These are phyloP conservation scores for Brachionus manjavacas DNA, from an alignment of 1,140 invertebrate genomes.

Conservation along the genomic window DNA sequence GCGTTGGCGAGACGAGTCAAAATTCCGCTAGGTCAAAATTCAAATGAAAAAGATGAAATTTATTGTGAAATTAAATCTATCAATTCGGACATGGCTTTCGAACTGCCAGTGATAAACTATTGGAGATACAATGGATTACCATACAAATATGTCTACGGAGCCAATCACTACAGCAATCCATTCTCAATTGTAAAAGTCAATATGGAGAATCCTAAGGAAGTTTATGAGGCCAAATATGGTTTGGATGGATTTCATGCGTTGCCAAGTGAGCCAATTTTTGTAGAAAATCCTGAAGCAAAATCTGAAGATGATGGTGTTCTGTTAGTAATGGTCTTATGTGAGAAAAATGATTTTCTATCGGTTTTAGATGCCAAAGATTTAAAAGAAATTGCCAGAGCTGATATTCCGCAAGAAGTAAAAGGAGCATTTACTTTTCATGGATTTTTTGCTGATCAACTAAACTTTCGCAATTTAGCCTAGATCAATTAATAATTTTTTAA, in stretches of 20 bases:
- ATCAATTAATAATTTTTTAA: background rate
- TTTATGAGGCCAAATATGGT: conserved; percentile 45
- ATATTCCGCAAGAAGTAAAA: conserved; percentile 46
- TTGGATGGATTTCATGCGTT: conserved; percentile 48
- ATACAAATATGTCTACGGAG: conserved; percentile 77
- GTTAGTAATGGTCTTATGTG: conserved; percentile 28
- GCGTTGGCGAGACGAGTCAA: background rate
- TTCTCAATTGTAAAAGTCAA: conserved; percentile 52
- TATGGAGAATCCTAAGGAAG: conserved; percentile 49
- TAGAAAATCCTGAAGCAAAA: conserved; percentile 48
- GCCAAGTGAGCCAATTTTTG: conserved; percentile 51
- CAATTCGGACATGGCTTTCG: conserved; percentile 28
- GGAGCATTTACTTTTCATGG: conserved; percentile 57
- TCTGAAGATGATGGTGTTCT: conserved; percentile 47
- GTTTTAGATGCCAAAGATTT: conserved; percentile 56
- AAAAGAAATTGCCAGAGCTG: conserved; percentile 55
- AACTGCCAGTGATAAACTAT: conserved; percentile 71
- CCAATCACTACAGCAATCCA: conserved; percentile 51
- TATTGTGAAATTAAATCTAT: conserved; percentile 1
- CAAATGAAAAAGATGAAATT: background rate
- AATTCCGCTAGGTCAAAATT: background rate
- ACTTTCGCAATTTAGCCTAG: background rate
- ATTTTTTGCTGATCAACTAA: conserved; percentile 17
- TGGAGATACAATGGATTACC: conserved; percentile 63
- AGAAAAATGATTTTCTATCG: conserved; percentile 51